Conservation (phyloP, 2,113 vertebrate species). For the Aegithalos caudatus region DNA sequence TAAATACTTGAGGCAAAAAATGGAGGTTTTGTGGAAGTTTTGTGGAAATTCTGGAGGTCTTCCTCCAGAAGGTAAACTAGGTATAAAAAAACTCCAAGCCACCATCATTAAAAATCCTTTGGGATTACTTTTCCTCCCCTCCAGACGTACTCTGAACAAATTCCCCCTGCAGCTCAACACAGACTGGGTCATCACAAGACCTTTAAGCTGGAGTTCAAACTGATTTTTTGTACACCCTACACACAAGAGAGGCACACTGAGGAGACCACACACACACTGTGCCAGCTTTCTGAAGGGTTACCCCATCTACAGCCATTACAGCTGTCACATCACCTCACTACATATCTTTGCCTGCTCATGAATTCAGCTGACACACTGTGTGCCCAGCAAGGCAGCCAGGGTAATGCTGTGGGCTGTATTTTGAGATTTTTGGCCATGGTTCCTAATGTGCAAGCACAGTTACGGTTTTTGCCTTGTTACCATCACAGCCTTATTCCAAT, state of each 20-base stretch:
- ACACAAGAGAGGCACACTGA: neutral
- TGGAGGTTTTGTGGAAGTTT: neutral
- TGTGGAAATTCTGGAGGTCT: neutral
- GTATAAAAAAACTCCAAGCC: neutral
- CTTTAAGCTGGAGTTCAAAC: neutral
- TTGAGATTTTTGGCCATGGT: neutral
- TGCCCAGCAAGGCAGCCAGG: neutral
- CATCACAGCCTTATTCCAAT: accelerated
- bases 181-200: neutral
- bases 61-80: neutral
- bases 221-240: neutral
- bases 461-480: neutral
- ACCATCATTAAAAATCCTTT: neutral
- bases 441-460: neutral
- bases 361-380: neutral
- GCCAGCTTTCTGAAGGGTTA: neutral
- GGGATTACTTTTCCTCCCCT: neutral
- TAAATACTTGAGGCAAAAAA: neutral
- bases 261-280: neutral
- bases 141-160: neutral
- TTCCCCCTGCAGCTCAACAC: neutral
- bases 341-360: neutral
- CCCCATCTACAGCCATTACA: neutral
- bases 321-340: neutral
- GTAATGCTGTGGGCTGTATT: neutral